These are phyloP conservation scores for Napeogenes inachia DNA, from an alignment of 2,888 invertebrate genomes.

Conservation along the genomic window DNA sequence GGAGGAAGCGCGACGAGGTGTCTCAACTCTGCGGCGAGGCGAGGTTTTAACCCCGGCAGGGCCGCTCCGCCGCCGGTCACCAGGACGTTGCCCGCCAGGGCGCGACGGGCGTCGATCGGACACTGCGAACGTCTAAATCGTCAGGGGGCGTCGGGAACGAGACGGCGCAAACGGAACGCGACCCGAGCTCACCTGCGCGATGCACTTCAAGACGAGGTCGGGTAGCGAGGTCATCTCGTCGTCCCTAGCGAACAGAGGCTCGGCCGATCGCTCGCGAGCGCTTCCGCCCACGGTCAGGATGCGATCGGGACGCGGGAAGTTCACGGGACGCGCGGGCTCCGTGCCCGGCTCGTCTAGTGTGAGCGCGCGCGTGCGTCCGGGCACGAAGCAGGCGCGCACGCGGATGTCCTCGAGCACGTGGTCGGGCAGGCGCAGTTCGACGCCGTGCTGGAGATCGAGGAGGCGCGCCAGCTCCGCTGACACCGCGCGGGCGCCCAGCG, in stretches of 20 bases:
- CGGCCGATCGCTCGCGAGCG: constrained; percentile 88
- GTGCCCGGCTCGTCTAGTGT: constrained; percentile 66
- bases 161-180: no score
- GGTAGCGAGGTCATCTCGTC: constrained; percentile 81
- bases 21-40: constrained; percentile 87
- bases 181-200: constrained; percentile 75
- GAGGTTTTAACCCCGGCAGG: constrained; percentile 88
- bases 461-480: constrained; percentile 78
- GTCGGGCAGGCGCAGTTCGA: constrained; percentile 71
- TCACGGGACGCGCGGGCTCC: constrained; percentile 70
- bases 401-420: constrained; percentile 84
- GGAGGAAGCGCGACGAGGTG: constrained; percentile 78
- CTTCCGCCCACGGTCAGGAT: constrained; percentile 81
- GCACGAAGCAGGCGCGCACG: constrained; percentile 93
- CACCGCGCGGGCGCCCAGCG: constrained; percentile 85
- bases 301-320: constrained; percentile 66
- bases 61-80: constrained; percentile 91
- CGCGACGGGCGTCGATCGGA: constrained; percentile 87
- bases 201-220: constrained; percentile 89
- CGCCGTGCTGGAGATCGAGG: constrained; percentile 64
- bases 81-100: constrained; percentile 89
- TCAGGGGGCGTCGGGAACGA: no score
- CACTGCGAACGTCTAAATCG: constrained; percentile 67
- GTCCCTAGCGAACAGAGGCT: constrained; percentile 91
- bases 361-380: constrained; percentile 82